Evolutionary conservation across 2,888 invertebrate species (phyloP).

Genomic region (Plagiodera versicolora): DNA sequence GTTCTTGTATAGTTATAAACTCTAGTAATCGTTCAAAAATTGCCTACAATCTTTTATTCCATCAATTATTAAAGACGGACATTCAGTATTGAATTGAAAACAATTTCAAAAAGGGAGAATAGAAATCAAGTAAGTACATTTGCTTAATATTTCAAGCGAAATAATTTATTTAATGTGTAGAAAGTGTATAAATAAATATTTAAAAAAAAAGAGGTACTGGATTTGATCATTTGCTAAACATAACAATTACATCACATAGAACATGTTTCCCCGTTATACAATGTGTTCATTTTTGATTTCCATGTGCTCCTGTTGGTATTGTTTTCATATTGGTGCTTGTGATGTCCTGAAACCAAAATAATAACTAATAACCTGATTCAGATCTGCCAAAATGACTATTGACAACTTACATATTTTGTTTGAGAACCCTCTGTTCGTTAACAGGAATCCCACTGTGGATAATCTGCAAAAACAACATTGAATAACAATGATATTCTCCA

Average conservation of each 20-base stretch:
- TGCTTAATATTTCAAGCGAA: too few species aligned
- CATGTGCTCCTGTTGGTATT: neutral
- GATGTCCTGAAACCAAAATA: neutral
- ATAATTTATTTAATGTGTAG: neutral
- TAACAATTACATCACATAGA: neutral
- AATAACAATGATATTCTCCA: conserved; percentile 2
- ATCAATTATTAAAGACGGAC: too few species aligned
- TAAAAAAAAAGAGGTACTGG: neutral
- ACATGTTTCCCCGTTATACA: neutral
- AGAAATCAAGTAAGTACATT: too few species aligned
- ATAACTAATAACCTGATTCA: neutral
- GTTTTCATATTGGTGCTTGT: neutral
- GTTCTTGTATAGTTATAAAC: too few species aligned
- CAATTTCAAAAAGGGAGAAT: too few species aligned
- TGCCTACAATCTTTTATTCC: too few species aligned
- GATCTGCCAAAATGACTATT: neutral
- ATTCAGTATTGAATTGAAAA: too few species aligned
- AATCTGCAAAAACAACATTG: conserved; percentile 59
- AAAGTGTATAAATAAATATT: neutral
- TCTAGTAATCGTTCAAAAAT: too few species aligned
- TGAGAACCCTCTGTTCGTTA: neutral
- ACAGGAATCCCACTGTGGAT: conserved; percentile 55
- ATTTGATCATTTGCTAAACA: neutral
- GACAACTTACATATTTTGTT: neutral
- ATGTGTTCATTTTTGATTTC: neutral